phyloP scores from a whole-genome alignment of 92 coral and sea anemone species.

The Metridium senile region DNA sequence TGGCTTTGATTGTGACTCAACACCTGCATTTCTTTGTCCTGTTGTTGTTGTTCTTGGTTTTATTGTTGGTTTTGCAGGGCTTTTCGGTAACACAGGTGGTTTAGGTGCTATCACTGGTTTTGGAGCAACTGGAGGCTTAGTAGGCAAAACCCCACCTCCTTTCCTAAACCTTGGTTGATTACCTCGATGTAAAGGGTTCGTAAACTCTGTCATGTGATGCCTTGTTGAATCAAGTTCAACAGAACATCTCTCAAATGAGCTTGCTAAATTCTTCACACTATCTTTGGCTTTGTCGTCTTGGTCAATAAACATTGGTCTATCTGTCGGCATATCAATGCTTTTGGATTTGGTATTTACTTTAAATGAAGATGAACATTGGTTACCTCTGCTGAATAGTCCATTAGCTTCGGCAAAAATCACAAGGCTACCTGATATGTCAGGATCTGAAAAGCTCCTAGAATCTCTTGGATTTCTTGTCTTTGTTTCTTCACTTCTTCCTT shows the following conservation, averaged over 20 bases:
- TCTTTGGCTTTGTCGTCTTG: slow-evolving; percentile 6
- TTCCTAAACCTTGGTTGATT: slow-evolving; percentile 21
- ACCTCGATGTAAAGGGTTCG: slow-evolving; percentile 75
- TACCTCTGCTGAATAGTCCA: slow-evolving; percentile 49
- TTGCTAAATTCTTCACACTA: slow-evolving; percentile 41
- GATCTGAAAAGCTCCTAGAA: slow-evolving; percentile 67
- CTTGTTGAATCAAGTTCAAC: not conserved
- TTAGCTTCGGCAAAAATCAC: slow-evolving; percentile 62
- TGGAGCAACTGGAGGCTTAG: slow-evolving; percentile 15
- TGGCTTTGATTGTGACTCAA: too few relatives aligned
- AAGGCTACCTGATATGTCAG: slow-evolving; percentile 57
- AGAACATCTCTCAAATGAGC: slow-evolving; percentile 46
- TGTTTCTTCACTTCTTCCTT: slow-evolving; percentile 1
- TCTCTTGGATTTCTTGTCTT: slow-evolving; percentile 9
- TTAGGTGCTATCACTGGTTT: slow-evolving; percentile 14
- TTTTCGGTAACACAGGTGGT: not conserved
- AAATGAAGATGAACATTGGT: slow-evolving; percentile 2
- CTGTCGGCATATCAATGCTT: not conserved
- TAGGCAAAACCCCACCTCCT: slow-evolving; percentile 4
- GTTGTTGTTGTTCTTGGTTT: too few relatives aligned
- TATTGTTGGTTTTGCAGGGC: not conserved
- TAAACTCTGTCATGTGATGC: slow-evolving; percentile 41
- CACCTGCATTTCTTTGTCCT: not conserved
- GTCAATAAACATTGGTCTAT: slow-evolving; percentile 48
- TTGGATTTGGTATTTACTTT: not conserved